Percentiles rank a stretch among this genome's conserved stretches.
Evolutionary conservation across 2,888 invertebrate genomes (phyloP).

Genomic region (Drepana falcataria): DNA sequence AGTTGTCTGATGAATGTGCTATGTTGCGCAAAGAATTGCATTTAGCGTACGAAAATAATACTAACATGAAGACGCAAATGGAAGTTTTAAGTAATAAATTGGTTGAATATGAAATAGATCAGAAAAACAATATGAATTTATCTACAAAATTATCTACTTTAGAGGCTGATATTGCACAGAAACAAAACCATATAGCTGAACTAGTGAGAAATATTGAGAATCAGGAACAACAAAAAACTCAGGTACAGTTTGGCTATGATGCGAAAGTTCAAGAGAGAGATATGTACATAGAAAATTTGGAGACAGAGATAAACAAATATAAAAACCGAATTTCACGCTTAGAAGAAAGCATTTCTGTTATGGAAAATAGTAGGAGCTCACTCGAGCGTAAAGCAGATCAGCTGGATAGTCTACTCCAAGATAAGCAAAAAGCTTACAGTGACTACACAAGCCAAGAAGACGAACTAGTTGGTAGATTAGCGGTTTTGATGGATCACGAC

Average conservation of each 20-base stretch:
- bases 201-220: slow-evolving; percentile 49
- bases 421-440: slow-evolving; percentile 77
- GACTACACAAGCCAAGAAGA: slow-evolving; percentile 82
- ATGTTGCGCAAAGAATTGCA: slow-evolving; percentile 42
- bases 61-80: slow-evolving; percentile 40
- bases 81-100: slow-evolving; percentile 60
- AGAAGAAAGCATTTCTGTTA: slow-evolving; percentile 81
- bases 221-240: slow-evolving; percentile 52
- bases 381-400: slow-evolving; percentile 81
- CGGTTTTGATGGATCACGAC: slow-evolving; percentile 80
- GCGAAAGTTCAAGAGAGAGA: slow-evolving; percentile 87
- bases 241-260: slow-evolving; percentile 71
- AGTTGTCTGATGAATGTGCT: slow-evolving; percentile 39
- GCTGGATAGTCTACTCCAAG: slow-evolving; percentile 79
- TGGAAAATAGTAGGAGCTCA: slow-evolving; percentile 80
- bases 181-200: slow-evolving; percentile 54
- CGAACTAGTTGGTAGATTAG: slow-evolving; percentile 80
- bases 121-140: slow-evolving; percentile 58
- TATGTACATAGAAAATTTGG: slow-evolving; percentile 85
- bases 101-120: slow-evolving; percentile 61
- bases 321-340: slow-evolving; percentile 81
- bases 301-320: slow-evolving; percentile 81
- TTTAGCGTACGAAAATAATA: slow-evolving; percentile 41
- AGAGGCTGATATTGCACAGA: slow-evolving; percentile 55
- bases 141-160: slow-evolving; percentile 56